Evolutionary conservation across 2,113 vertebrate species (phyloP).

Genomic region (Pelecanoides urinatrix): DNA sequence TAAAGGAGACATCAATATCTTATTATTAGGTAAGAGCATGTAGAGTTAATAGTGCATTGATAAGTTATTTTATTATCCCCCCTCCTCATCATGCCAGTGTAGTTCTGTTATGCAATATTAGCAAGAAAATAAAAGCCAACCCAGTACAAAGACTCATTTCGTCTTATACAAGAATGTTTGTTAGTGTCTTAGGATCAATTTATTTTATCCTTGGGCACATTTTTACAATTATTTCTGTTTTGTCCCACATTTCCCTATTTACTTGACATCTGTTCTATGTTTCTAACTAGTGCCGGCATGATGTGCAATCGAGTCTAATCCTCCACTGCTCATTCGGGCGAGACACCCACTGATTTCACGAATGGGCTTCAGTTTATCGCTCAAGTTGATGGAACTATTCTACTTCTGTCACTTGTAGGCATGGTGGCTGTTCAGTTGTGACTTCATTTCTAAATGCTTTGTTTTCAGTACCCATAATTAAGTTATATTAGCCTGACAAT

Average conservation of each 20-base stretch:
- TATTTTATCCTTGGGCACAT: conserved; percentile 66
- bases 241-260: conserved; percentile 54
- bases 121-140: conserved; percentile 72
- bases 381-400: conserved; percentile 32
- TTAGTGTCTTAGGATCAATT: conserved; percentile 62
- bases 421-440: neutral
- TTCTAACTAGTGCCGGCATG: neutral
- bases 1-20: conserved; percentile 83
- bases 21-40: conserved; percentile 81
- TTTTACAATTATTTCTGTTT: conserved; percentile 61
- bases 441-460: neutral
- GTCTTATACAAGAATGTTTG: conserved; percentile 49
- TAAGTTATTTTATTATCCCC: conserved; percentile 77
- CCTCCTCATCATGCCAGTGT: conserved; percentile 48
- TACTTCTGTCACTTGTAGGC: conserved; percentile 32
- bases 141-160: conserved; percentile 62
- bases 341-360: conserved; percentile 30
- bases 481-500: neutral
- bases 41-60: conserved; percentile 77
- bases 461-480: neutral
- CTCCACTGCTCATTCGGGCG: neutral
- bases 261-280: conserved; percentile 62
- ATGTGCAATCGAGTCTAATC: conserved; percentile 20
- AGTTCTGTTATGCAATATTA: conserved; percentile 69
- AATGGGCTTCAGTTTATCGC: conserved; percentile 22